Conservation (phyloP, 1,140 invertebrate species). For the Phortica variegata region DNA sequence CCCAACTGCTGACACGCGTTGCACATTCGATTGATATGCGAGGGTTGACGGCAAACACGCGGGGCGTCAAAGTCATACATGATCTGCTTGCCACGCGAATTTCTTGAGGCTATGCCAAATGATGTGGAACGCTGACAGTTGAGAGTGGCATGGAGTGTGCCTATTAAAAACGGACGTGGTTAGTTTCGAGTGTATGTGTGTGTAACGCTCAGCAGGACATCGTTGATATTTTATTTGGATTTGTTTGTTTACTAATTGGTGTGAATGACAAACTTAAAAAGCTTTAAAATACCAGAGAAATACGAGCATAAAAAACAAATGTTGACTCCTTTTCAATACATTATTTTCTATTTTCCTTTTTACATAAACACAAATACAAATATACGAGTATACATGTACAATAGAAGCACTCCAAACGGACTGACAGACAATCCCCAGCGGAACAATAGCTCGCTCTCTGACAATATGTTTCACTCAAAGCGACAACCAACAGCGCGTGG, state of each 20-base stretch:
- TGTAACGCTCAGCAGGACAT: conserved; percentile 34
- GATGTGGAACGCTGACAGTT: conserved; percentile 48
- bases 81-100: conserved; percentile 21
- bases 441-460: conserved; percentile 10
- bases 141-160: conserved; percentile 45
- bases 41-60: neutral
- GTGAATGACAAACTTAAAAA: neutral
- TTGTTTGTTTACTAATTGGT: neutral
- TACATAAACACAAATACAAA: too few relatives aligned
- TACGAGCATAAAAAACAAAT: conserved; percentile 38
- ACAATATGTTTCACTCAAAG: conserved; percentile 10
- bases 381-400: conserved; percentile 3
- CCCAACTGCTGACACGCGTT: conserved; percentile 28
- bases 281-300: conserved; percentile 5
- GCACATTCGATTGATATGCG: conserved; percentile 35
- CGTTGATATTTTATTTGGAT: conserved; percentile 22
- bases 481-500: too few relatives aligned
- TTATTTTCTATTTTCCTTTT: too few relatives aligned
- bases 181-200: conserved; percentile 15
- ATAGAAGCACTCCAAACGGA: neutral
- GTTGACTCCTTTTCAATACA: conserved; percentile 47
- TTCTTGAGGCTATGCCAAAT: conserved; percentile 42
- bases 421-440: conserved; percentile 33
- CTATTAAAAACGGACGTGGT: conserved; percentile 29
- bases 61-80: neutral